Percentiles rank a stretch among this genome's conserved stretches.
These are phyloP conservation scores for Pomatorhinus ruficollis DNA, from an alignment of 2,113 vertebrate species.

Conservation along the genomic window DNA sequence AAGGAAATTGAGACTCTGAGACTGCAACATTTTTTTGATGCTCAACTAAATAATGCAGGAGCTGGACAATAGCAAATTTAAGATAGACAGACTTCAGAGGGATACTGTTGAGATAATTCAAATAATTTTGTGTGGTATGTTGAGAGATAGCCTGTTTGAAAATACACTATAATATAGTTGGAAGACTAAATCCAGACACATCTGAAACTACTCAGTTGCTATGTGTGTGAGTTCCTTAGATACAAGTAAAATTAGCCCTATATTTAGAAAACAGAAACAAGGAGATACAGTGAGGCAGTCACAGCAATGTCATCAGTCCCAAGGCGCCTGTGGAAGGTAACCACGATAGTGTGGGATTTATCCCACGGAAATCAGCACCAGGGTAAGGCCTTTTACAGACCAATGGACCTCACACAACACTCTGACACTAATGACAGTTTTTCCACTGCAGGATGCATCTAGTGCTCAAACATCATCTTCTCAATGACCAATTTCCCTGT, in stretches of 20 bases:
- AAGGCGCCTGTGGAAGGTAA: neutral
- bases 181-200: neutral
- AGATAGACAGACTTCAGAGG: neutral
- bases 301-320: neutral
- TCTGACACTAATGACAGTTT: neutral
- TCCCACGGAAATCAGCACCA: neutral
- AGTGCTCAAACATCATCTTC: neutral
- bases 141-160: neutral
- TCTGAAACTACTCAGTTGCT: neutral
- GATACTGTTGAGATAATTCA: neutral
- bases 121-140: neutral
- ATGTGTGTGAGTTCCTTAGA: neutral
- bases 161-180: neutral
- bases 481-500: neutral
- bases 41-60: neutral
- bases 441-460: neutral
- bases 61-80: neutral
- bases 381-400: fast-evolving
- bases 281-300: neutral
- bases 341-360: fast-evolving
- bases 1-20: neutral
- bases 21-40: neutral
- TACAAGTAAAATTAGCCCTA: neutral
- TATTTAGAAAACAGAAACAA: slow-evolving; percentile 28
- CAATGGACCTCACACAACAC: neutral